Base-by-base conservation (phyloP, 1,140 invertebrate species). In the Aphis gossypii region DNA sequence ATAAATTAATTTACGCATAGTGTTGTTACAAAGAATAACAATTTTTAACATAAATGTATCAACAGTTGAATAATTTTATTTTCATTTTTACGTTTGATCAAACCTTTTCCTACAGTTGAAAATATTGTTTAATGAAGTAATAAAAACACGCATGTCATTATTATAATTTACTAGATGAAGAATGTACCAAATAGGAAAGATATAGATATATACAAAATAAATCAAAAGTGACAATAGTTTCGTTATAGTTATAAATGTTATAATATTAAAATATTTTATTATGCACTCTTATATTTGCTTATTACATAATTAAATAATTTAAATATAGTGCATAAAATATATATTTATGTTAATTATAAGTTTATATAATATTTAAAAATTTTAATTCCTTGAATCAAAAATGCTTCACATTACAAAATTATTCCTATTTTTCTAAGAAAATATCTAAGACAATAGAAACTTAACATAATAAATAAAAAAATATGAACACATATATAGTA, bases 391-490 rank as follows among this genome's bases (percentile, higher is more conserved):
- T 35, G 84, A n/a, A 46, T 35, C n/a, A 83, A 3, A 82, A 91
- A 11, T 41, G 30, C 46, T 92, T 92, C 46, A 56, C 20, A 84
- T 41, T 92, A 83, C 5, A 83, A 82, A 54, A 68, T 83, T 25
- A 83, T 83, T 46, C n/a, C 76, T 54, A 84, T n/a, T 92, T 46
- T 84, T 92, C 90, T 54, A 92, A 92, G 68, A 54, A 92, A 92
- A 84, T 82, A 7, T 92, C 90, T 92, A 84, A 92, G 9, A 83
- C 20, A 83, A 46, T 92, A 51, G 8, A 46, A 92, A n/a, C n/a
- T 92, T 92, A 35, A 41, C 35, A 83, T n/a, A 92, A 92, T 44
- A 92, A 92, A 92, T 92, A 20, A 56, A 82, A 82, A 92, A 51
- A 84, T 41, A 92, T 76, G 51, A 92, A 84, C 84, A 84, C 46